phyloP scores from a whole-genome alignment of 2,797 vertebrate species.

The Valencia hispanica region DNA sequence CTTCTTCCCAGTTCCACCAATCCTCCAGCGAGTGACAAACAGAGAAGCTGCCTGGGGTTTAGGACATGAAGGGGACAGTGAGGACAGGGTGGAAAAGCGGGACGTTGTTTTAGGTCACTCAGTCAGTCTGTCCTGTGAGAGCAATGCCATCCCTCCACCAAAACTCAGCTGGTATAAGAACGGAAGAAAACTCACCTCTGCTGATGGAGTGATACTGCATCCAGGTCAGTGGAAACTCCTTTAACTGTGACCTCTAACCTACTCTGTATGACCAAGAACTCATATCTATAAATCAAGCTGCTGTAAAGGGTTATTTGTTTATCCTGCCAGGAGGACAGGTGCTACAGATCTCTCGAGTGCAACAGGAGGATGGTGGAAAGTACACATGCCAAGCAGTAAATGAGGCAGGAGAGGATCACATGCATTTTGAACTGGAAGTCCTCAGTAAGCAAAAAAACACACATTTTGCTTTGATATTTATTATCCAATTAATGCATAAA shows the following conservation, averaged over 20 bases:
- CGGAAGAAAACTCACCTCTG: constrained; percentile 78
- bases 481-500: background rate
- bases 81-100: constrained; percentile 81
- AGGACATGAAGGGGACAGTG: constrained; percentile 70
- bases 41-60: constrained; percentile 76
- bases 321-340: constrained; percentile 84
- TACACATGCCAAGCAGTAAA: constrained; percentile 90
- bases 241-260: constrained; percentile 14
- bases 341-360: constrained; percentile 85
- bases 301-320: constrained; percentile 6
- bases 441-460: constrained; percentile 80
- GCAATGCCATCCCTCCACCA: constrained; percentile 86
- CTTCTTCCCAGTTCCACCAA: constrained; percentile 84
- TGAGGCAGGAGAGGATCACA: constrained; percentile 86
- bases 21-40: constrained; percentile 85
- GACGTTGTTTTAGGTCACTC: constrained; percentile 85
- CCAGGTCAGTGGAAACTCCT: constrained; percentile 79
- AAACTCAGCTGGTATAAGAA: constrained; percentile 89
- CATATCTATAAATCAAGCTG: background rate
- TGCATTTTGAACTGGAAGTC: constrained; percentile 89
- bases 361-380: constrained; percentile 82
- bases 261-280: background rate
- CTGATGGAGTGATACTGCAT: constrained; percentile 78
- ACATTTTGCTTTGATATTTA: background rate
- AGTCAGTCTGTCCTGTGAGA: constrained; percentile 87